Base-by-base conservation (phyloP, 2,888 invertebrate species). In the Trachelus iudaicus region DNA sequence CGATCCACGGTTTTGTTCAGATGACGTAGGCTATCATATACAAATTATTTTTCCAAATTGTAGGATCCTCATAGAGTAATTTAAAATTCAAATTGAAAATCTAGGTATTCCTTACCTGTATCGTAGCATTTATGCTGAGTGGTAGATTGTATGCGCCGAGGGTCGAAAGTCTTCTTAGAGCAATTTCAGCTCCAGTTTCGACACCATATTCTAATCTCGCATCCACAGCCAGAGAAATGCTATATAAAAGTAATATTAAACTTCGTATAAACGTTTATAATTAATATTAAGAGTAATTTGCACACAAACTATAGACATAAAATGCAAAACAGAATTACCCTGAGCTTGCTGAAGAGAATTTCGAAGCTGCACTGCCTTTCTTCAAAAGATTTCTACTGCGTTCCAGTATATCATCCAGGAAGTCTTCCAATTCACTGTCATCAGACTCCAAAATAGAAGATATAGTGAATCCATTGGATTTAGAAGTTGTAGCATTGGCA, bases 401-500 rank as follows among this genome's bases (percentile, higher is more conserved):
- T 87, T 95, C 95, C 13, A 94, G 90, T 82, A 95, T 94, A 84
- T 95, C 95, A 82, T 96, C 96, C 0, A 96, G 92, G 80, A 96
- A 94, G 84, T 96, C 96, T 87, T 97, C 97, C 1, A 96, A 93
- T 85, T 97, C 97, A 0, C 96, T 96, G 87, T 97, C 97, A 81
- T 97, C 97, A 0, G 96, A 96, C 88, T 97, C 97, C 68, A 95
- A 94, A 23, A 96, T 93, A 31, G 96, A 96, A 0, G 95, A 95
- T 73, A 96, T 89, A 81, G 92, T 92, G 69, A 92, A 92, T 75
- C 90, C 91, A 78, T 92, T 92, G 9, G 91, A 92, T 79, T 92
- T 92, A 3, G 91, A 88, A 1, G 89, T 87, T 1, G 90, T 87
- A 4, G 89, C 84, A 11, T 87, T 86, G 6, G 85, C 82, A 6